Evolutionary conservation across 35 echinoderm and acorn worm genomes (phyloP), one percentile per base, ranked within the genome.

Genomic region (Holothuria glaberrima): DNA sequence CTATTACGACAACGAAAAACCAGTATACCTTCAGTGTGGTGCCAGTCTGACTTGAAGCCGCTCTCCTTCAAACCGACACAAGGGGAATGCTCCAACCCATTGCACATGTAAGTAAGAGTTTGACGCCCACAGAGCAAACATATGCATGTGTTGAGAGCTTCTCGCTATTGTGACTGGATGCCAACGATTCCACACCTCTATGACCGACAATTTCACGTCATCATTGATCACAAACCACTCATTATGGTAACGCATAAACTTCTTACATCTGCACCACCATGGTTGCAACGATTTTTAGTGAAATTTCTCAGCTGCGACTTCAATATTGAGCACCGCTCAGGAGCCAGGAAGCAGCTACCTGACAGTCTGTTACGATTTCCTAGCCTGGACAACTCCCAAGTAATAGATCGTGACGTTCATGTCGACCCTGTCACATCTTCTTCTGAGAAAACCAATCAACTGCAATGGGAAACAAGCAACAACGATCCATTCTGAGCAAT

Each of bases 41-140:
- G 76, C 89, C 22, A 90, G 89, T 62, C 12, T 82, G 89, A 19
- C 59, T 90, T 16, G 74, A 76, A 20, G 89, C 30, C 20, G 75
- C 89, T n/a, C 56, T 90, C 10, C 66, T 83, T 35, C 89, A 90
- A 83, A 25, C 9, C 13, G 77, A 88, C 34, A 28, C 18, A 0
- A 48, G 74, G 9, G 28, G 58, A 50, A 26, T 20, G 17, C 41
- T 88, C 69, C 70, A 80, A 80, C 88, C 71, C 0, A 60, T 90
- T 12, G 73, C 88, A 30, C 80, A 28, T 20, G 44, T 72, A 79
- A 90, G 88, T 72, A n/a, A n/a, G n/a, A n/a, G n/a, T n/a, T n/a
- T n/a, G n/a, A n/a, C n/a, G n/a, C n/a, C n/a, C n/a, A n/a, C 71
- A 36, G 88, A 81, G 71, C 88, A 90, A 34, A 0, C 54, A 13